Evolutionary conservation across 2,888 invertebrate genomes (phyloP).

Genomic region (Leptinotarsa rubiginosa): DNA sequence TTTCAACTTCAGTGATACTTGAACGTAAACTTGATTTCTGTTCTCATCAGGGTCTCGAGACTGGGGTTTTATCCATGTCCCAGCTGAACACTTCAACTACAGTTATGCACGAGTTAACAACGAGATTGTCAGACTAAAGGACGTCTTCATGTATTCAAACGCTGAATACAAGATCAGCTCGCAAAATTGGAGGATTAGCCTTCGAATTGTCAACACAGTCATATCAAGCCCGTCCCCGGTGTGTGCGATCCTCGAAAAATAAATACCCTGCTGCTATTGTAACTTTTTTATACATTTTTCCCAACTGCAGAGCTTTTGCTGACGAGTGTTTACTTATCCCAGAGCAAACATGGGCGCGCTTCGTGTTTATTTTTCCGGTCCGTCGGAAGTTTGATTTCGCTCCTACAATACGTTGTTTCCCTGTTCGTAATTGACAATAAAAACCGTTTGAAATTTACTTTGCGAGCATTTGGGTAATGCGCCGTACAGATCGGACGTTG

Average conservation of each 20-base stretch:
- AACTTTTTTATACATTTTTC: conserved; percentile 57
- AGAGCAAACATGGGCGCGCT: conserved; percentile 61
- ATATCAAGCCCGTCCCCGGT: conserved; percentile 48
- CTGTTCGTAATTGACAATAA: conserved; percentile 55
- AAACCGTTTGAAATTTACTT: conserved; percentile 31
- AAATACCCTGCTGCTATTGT: conserved; percentile 56
- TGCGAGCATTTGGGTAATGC: conserved; percentile 12
- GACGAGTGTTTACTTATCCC: conserved; percentile 62
- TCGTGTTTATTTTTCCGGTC: conserved; percentile 62
- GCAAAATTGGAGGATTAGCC: conserved; percentile 48
- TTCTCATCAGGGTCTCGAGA: too few species aligned
- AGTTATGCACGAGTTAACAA: neutral
- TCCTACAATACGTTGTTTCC: conserved; percentile 40
- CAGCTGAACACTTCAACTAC: neutral
- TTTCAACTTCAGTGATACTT: too few species aligned
- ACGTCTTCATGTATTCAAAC: neutral
- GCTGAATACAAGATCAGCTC: conserved; percentile 28
- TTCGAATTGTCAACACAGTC: conserved; percentile 55
- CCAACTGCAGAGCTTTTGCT: conserved; percentile 58
- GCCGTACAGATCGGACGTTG: neutral
- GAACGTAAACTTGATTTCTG: too few species aligned
- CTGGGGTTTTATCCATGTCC: too few species aligned
- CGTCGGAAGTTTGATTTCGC: conserved; percentile 59
- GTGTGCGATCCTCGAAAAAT: conserved; percentile 55
- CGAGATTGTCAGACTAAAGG: neutral